Percentiles rank a stretch among this genome's conserved stretches.
Conservation (phyloP, 2,888 invertebrate species). For the Hartigia nigra region DNA sequence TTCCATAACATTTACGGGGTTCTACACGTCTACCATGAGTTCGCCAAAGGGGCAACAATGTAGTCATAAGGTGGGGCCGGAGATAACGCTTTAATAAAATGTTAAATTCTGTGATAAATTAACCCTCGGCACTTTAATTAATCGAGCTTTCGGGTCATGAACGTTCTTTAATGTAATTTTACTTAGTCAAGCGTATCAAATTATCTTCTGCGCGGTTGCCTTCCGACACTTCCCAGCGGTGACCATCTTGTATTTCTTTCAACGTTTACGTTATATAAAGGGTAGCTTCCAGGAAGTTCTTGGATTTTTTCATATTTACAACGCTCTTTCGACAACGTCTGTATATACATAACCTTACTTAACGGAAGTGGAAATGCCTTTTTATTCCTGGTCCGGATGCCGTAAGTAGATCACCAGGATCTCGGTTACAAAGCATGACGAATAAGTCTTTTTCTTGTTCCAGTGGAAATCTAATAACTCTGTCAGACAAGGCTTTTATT, state of each 20-base stretch:
- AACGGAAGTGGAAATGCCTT: neutral
- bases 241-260: neutral
- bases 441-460: neutral
- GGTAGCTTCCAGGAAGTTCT: neutral
- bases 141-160: neutral
- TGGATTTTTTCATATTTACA: neutral
- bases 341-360: no score
- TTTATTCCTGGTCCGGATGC: neutral
- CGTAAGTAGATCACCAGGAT: neutral
- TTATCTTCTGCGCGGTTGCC: neutral
- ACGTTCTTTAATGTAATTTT: neutral
- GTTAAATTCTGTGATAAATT: neutral
- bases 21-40: no score
- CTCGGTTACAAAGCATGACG: neutral
- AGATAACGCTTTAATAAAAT: neutral
- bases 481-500: neutral
- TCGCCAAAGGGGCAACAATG: neutral
- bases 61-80: neutral
- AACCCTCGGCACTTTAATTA: neutral
- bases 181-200: neutral
- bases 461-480: neutral
- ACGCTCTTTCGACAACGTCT: neutral
- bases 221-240: neutral
- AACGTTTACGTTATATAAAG: neutral
- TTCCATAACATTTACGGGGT: neutral